Percentiles rank a stretch among this genome's conserved stretches.
Conservation (phyloP, 2,797 vertebrate species). For the Bovichtus diacanthus region DNA sequence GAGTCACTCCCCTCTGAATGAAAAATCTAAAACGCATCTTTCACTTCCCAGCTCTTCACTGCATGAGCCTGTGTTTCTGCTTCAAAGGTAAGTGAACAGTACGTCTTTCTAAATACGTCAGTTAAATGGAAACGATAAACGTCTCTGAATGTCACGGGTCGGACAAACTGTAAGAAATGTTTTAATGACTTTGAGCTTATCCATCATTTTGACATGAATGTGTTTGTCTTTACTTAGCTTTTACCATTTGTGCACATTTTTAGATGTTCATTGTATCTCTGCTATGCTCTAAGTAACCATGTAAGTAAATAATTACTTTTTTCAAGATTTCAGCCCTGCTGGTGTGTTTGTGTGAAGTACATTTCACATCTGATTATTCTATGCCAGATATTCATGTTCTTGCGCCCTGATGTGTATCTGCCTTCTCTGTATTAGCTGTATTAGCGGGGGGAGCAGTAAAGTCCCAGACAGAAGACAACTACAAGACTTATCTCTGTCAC, state of each 20-base stretch:
- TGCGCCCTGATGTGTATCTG: slow-evolving; percentile 56
- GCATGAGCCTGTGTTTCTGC: not conserved
- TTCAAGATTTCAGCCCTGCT: not conserved
- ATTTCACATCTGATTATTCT: slow-evolving; percentile 39
- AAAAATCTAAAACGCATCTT: slow-evolving; percentile 23
- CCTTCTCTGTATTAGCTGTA: slow-evolving; percentile 45
- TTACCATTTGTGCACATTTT: not conserved
- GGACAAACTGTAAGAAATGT: not conserved
- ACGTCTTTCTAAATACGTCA: not conserved
- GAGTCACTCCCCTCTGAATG: not conserved
- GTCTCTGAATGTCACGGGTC: not conserved
- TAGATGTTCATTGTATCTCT: not conserved
- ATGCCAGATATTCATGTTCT: slow-evolving; percentile 27
- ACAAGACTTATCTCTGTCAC: slow-evolving; percentile 77
- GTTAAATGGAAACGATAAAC: not conserved
- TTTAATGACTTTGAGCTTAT: not conserved
- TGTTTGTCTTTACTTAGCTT: not conserved
- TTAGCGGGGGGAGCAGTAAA: slow-evolving; percentile 33
- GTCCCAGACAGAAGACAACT: slow-evolving; percentile 58
- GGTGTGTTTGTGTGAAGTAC: not conserved
- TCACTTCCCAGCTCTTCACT: slow-evolving; percentile 31
- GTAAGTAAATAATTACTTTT: not conserved
- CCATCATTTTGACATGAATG: not conserved
- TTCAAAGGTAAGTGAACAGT: slow-evolving; percentile 25
- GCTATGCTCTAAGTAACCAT: not conserved